Evolutionary conservation across 30 jellyfish, hydroid and myxozoan species (phyloP).

Genomic region (Nemopilema nomurai): DNA sequence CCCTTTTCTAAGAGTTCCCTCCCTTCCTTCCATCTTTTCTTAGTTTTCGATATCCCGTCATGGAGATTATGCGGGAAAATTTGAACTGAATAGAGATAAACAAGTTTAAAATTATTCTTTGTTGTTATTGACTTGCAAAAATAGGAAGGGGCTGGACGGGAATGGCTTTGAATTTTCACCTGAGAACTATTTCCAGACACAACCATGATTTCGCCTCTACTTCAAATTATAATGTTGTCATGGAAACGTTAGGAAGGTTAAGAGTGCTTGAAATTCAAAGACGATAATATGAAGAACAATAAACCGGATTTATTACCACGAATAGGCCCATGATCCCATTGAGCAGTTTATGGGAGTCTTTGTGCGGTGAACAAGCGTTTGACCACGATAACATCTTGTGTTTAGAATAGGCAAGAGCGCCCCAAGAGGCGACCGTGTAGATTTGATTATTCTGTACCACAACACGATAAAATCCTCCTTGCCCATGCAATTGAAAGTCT

Average conservation of each 20-base stretch:
- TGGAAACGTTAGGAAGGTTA: conserved; percentile 61
- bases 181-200: background rate
- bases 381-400: conserved; percentile 60
- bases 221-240: conserved; percentile 27
- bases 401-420: conserved; percentile 34
- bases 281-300: conserved; percentile 53
- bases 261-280: conserved; percentile 46
- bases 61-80: background rate
- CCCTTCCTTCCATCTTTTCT: background rate
- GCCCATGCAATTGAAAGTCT: conserved; percentile 14
- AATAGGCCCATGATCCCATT: conserved; percentile 73
- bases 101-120: too few relatives aligned
- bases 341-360: conserved; percentile 47
- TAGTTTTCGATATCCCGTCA: background rate
- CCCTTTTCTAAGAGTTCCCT: background rate
- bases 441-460: conserved; percentile 56
- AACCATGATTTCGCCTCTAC: conserved; percentile 18
- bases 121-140: background rate
- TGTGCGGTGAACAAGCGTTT: conserved; percentile 32
- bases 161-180: background rate
- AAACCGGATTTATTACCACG: conserved; percentile 67
- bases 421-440: conserved; percentile 35
- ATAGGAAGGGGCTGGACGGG: background rate
- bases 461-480: conserved; percentile 14
- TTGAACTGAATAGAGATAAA: background rate